Conservation (phyloP, 2,888 invertebrate species). For the Pherbina coryleti region DNA sequence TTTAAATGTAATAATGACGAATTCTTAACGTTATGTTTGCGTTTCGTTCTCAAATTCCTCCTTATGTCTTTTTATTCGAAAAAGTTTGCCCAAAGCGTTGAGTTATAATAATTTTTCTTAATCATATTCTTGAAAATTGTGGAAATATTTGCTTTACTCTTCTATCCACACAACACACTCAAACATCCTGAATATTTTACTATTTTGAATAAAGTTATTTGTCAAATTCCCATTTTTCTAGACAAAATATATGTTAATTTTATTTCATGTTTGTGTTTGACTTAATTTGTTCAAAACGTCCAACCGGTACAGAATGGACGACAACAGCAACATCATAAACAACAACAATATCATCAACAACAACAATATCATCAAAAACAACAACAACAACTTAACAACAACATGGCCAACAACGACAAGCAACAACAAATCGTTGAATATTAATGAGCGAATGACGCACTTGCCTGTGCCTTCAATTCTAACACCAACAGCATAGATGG, state of each 20-base stretch:
- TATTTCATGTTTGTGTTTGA: neutral
- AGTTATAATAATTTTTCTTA: too few species aligned
- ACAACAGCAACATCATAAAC: neutral
- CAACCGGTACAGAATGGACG: neutral
- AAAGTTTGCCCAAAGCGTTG: too few species aligned
- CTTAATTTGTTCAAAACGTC: constrained; percentile 1
- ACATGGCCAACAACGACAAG: neutral
- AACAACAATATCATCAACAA: neutral
- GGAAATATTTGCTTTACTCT: too few species aligned
- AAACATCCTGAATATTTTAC: neutral
- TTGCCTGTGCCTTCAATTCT: neutral
- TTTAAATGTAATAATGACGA: too few species aligned
- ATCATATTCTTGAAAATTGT: too few species aligned
- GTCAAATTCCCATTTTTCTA: neutral
- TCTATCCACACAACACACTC: too few species aligned
- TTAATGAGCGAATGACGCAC: constrained; percentile 20
- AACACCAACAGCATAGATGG: neutral
- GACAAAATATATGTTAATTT: constrained; percentile 20
- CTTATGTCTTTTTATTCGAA: too few species aligned
- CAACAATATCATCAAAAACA: neutral
- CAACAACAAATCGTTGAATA: constrained; percentile 23
- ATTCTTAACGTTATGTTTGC: too few species aligned
- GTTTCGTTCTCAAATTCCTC: too few species aligned
- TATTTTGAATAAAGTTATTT: neutral
- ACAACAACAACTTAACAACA: neutral